Evolutionary conservation across 2,113 vertebrate genomes (phyloP).

Genomic region (Perca schrenkii): DNA sequence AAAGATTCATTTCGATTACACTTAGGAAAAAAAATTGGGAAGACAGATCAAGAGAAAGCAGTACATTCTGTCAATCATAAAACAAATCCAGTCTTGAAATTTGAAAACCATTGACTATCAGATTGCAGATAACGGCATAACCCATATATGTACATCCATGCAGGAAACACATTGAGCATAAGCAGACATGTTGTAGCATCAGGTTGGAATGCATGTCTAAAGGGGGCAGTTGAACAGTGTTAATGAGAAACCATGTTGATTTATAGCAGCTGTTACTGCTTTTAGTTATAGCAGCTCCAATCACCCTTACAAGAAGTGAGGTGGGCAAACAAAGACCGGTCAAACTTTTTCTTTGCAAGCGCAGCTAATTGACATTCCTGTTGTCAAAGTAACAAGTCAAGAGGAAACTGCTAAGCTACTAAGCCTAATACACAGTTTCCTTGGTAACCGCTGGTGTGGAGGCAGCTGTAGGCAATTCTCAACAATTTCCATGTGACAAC

Average conservation of each 20-base stretch:
- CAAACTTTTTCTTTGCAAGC: constrained; percentile 56
- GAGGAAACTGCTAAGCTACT: constrained; percentile 62
- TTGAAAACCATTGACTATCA: not conserved
- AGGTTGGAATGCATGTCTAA: constrained; percentile 47
- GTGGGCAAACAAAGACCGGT: constrained; percentile 57
- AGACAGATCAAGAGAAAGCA: not conserved
- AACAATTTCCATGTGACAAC: constrained; percentile 39
- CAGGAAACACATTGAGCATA: not conserved
- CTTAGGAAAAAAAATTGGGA: not conserved
- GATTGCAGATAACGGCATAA: not conserved
- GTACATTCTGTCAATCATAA: not conserved
- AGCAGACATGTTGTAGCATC: constrained; percentile 13
- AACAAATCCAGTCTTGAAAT: not conserved
- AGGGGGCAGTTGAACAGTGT: constrained; percentile 14
- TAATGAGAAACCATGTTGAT: constrained; percentile 62
- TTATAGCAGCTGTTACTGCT: constrained; percentile 62
- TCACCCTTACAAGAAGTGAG: constrained; percentile 52
- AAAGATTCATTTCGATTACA: not conserved
- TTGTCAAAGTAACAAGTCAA: constrained; percentile 81
- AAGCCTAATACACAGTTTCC: constrained; percentile 71
- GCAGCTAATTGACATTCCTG: constrained; percentile 76
- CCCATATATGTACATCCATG: not conserved
- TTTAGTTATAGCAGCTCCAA: constrained; percentile 47
- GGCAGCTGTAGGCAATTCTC: constrained; percentile 53
- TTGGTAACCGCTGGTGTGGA: constrained; percentile 69